Base-by-base conservation (phyloP, 2,888 invertebrate genomes). In the Drosophila crucigera region DNA sequence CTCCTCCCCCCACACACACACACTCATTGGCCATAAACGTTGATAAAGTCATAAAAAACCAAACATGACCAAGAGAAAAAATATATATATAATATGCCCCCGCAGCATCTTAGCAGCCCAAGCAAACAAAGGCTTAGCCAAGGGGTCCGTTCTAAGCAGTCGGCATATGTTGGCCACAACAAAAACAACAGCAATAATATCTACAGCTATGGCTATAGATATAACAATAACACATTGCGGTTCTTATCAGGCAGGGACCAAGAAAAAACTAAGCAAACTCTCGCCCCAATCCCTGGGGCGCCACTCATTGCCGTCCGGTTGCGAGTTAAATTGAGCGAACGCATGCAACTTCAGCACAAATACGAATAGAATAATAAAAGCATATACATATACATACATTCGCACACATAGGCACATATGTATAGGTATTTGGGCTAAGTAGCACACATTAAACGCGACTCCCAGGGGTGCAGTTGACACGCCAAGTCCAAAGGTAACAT, bases 21-120 rank as follows among this genome's bases (percentile, higher is more conserved):
- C 70, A 28, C 65, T 59, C 69, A 59, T 64, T 65, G 82, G 59
- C 77, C 72, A 89, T 89, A 86, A 89, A 80, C 80, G 84, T 74
- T 85, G 87, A 85, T 85, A 84, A 83, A 82, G 82, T 80, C 77
- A 77, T 84, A 84, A 86, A 80, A 61, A 61, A 56, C 50, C 59
- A 72, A 68, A 68, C 68, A 68, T 68, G 54, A 47, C 56, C 60
- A 52, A 54, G 53, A 50, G 67, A 60, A 52, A 41, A 41, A 55
- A 30, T 28, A 37, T 16, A 37, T 52, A 41, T 61, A 65, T 65
- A 73, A 78, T 74, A 74, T 64, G 19, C 55, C 71, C 64, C 49
- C 59, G 58, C 49, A 63, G 73, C 74, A 63, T 68, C 63, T 68
- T 74, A 47, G 33, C 28, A 31, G 59, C 55, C 49, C 31, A 41